Base-by-base conservation (phyloP, 2,888 invertebrate genomes). In the Meganola albula region DNA sequence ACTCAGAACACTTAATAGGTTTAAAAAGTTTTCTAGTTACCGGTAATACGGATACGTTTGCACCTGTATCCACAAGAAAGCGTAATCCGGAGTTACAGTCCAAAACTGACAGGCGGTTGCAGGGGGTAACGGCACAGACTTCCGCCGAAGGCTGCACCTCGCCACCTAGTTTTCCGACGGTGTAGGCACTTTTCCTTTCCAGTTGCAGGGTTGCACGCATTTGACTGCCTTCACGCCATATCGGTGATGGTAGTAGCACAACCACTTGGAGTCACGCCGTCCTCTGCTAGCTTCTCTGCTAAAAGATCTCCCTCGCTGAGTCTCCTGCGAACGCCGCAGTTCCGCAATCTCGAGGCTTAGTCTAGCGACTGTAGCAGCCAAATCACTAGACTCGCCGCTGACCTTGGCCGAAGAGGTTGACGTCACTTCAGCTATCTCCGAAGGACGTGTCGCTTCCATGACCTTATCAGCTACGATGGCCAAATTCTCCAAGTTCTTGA, bases 31-130 rank as follows among this genome's bases (percentile, higher is more conserved):
- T 13, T 10, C 10, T 34, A 10, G 12, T 10, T 8, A 8, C 14
- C 23, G 18, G 32, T 18, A 1, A 37, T 0, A 32, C 32, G 1
- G 48, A 44, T 5, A 44, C 40, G 3, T 48, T 37, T 4, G 43
- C 43, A 10, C 43, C 43, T 11, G 36, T 43, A 28, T 43, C 43
- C 1, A 43, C 34, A 8, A 47, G 34, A 13, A 43, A 44, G 10
- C 39, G 37, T 18, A 37, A 25, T 16, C 23, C 11, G 2, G 32
- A 37, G n/a, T 37, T 9, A 2, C 29, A 20, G 20, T 48, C 43
- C 23, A 12, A 12, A 7, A 48, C 37, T 30, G 40, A 44, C 10
- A 45, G 43, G 41, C 41, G 45, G 26, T 45, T 34, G 6, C 16
- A 33, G 8, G 31, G 8, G 3, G 3, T 12, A 1, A 24, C 8